A percentile compares a stretch with the other conserved stretches of the same genome.
Evolutionary conservation across 2,888 invertebrate genomes (phyloP).

Genomic region (Adela reaumurella): DNA sequence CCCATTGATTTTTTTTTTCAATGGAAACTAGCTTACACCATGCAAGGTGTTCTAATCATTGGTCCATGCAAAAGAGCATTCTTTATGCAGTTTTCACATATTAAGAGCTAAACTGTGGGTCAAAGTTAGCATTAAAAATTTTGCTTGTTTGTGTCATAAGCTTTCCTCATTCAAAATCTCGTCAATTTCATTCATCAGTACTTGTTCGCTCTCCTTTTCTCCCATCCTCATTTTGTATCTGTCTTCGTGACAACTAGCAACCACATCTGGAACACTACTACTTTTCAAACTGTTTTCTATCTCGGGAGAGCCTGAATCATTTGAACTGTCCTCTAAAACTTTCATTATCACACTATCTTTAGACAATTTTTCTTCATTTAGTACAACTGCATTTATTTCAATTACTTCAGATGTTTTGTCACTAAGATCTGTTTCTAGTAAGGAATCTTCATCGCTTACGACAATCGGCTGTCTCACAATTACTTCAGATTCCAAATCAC

Average conservation of each 20-base stretch:
- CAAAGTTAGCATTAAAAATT: too few relatives aligned
- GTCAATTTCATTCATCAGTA: constrained; percentile 28
- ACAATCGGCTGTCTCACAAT: not conserved
- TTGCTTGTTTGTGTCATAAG: not conserved
- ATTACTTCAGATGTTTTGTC: too few relatives aligned
- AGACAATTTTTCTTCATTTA: not conserved
- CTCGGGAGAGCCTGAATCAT: not conserved
- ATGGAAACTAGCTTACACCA: too few relatives aligned
- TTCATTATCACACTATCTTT: not conserved
- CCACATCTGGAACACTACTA: constrained; percentile 40
- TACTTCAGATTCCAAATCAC: not conserved
- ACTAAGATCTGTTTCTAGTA: not conserved
- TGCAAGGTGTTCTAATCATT: too few relatives aligned
- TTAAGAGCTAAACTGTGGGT: too few relatives aligned
- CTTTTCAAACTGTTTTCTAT: constrained; percentile 18
- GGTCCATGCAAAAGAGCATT: too few relatives aligned
- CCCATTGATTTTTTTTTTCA: too few relatives aligned
- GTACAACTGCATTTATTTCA: too few relatives aligned
- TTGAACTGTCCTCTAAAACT: not conserved
- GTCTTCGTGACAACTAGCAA: constrained; percentile 35
- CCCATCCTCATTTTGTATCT: constrained; percentile 15
- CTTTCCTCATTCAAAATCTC: constrained; percentile 29
- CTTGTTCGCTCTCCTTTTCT: constrained; percentile 19
- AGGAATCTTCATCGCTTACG: not conserved
- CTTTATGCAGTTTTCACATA: too few relatives aligned